Evolutionary conservation across 2,113 vertebrate species (phyloP), one percentile per base, ranked within the genome.

Genomic region (Isichthys henryi): DNA sequence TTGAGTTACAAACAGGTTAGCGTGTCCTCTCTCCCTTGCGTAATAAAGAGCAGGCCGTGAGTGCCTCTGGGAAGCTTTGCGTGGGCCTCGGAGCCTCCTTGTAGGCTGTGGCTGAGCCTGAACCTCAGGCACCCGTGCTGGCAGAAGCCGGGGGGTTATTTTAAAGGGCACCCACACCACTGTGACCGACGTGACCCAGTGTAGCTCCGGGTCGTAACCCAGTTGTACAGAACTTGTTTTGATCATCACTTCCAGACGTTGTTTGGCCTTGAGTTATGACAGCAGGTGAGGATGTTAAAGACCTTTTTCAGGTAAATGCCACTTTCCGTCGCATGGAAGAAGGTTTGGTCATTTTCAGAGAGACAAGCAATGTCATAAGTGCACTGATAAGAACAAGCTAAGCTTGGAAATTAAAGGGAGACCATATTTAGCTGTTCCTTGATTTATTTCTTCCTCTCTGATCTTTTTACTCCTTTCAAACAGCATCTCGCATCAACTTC

Each of bases 1-100:
- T 53, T 87, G 50, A 87, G 85, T 87, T 87, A 87, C 49, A 87
- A 56, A 87, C 49, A 53, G 85, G 49, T 87, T 87, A 87, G 48
- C 27, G 15, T 17, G 85, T 27, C 85, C 85, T 87, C 85, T 7
- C 85, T 87, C 50, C 85, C 50, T 19, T 56, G 49, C 17, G 85
- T 35, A 87, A 87, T 53, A 56, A 87, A 87, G 85, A 52, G 85
- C 85, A 87, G 85, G 27, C 48, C n/a, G 5, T 52, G 48, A 52
- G 48, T 35, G 49, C 48, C 49, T 87, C 27, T 87, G 50, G n/a
- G 27, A 23, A 35, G 85, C 85, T 19, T 87, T 56, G 13, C 31
- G 2, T 0, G 13, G 85, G 50, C 85, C 31, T 87, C 3, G 7
- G 31, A 53, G 50, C 49, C 85, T 56, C 27, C 31, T 31, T 35